Percentiles rank a stretch among this genome's conserved stretches.
phyloP scores from a whole-genome alignment of 2,797 vertebrate species.

The Stomatorhinus walkeri region DNA sequence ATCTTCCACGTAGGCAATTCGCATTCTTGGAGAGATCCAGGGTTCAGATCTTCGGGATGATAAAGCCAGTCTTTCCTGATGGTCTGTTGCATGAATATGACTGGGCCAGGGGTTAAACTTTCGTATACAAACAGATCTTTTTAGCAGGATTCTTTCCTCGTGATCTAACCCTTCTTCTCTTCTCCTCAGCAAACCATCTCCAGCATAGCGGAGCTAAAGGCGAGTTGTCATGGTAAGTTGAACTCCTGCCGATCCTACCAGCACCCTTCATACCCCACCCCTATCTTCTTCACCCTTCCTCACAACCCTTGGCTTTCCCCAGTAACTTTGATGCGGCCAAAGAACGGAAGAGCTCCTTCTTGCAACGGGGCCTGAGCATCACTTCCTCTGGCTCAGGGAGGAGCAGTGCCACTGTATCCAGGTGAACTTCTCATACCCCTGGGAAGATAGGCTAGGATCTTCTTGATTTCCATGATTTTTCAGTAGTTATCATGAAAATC shows the following conservation, averaged over 20 bases:
- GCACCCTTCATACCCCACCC: background rate
- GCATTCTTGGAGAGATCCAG: slow-evolving; percentile 2
- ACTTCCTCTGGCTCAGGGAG: slow-evolving; percentile 95
- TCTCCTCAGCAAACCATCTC: slow-evolving; percentile 79
- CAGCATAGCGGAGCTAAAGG: slow-evolving; percentile 63
- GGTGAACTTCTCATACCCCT: slow-evolving; percentile 51
- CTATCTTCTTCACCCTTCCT: background rate
- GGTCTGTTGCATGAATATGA: background rate
- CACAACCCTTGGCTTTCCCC: background rate
- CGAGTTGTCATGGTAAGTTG: slow-evolving; percentile 68
- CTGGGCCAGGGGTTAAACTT: background rate
- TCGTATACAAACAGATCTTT: background rate
- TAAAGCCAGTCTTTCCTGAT: background rate
- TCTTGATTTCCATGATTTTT: background rate
- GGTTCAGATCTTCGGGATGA: background rate
- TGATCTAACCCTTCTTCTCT: slow-evolving; percentile 28
- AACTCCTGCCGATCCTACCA: background rate
- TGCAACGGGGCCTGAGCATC: slow-evolving; percentile 87
- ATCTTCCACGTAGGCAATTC: background rate
- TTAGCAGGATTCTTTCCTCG: background rate
- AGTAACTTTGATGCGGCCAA: slow-evolving; percentile 69
- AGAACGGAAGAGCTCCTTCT: slow-evolving; percentile 81
- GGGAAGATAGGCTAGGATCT: background rate
- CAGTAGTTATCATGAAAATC: background rate
- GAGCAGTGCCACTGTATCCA: slow-evolving; percentile 88